Evolutionary conservation across 2,797 vertebrate species (phyloP), one percentile per base, ranked within the genome.

Genomic region (Spinibarbus caldwelli): DNA sequence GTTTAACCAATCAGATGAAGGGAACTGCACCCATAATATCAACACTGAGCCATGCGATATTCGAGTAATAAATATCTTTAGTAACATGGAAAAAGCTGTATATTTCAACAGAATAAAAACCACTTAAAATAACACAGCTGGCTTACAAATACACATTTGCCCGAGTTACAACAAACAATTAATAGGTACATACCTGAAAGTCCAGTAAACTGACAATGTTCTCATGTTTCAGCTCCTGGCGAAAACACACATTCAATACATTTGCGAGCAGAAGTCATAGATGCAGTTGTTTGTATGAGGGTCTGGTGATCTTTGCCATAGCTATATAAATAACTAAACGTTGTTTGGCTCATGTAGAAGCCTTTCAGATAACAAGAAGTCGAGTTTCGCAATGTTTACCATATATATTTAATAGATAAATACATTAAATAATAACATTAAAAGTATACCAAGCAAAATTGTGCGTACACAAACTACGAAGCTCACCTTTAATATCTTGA

Each of bases 171-270:
- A 26, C 41, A 38, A 11, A n/a, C 38, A 38, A 14, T 23, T 3
- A 64, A 26, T 19, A 45, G 21, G 77, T 43, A 45, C 87, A 59
- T 94, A 99, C 98, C 97, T 99, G 97, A 90, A 97, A 99, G 92
- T 99, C 98, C 54, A 98, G 96, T 82, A 99, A 93, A 66, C 97
- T 94, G 85, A 99, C 98, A 72, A 99, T 99, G 89, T 99, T 98
- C 80, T 98, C 97, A 94, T 99, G 98, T 93, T 97, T 98, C 91
- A 99, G 85, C 85, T 99, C 98, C 98, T 99, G 54, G 21, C 77
- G 89, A 62, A 83, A 59, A 80, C 26, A 75, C 73, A 41, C n/a
- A 47, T 41, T 41, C 52, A 59, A 9, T 6, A 11, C 1, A 59
- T 62, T 6, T 43, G 54, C 19, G 14, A 78, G 75, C 23, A n/a